A percentile compares a stretch with the other conserved stretches of the same genome.
Evolutionary conservation across 2,888 invertebrate genomes (phyloP).

Genomic region (Diogma glabrata): DNA sequence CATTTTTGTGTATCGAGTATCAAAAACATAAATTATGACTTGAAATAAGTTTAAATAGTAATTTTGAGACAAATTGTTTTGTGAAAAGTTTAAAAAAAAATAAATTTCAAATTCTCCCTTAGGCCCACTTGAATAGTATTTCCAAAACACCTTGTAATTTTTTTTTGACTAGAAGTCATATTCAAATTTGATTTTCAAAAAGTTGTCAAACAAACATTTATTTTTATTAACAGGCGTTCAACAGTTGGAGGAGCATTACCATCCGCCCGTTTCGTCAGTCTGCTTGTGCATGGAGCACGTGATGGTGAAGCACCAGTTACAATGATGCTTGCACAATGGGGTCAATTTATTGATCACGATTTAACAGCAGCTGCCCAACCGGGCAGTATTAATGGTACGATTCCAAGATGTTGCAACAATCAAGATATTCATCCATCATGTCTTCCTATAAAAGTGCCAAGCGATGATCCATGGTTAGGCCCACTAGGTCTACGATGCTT

Average conservation of each 20-base stretch:
- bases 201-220: too few species aligned
- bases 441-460: conserved; percentile 63
- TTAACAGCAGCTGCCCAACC: conserved; percentile 68
- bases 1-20: too few species aligned
- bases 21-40: too few species aligned
- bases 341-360: conserved; percentile 84
- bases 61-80: too few species aligned
- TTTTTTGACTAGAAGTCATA: background rate
- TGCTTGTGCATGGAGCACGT: conserved; percentile 50
- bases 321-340: conserved; percentile 82
- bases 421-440: conserved; percentile 69
- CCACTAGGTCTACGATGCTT: conserved; percentile 61
- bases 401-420: conserved; percentile 59
- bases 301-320: conserved; percentile 57
- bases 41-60: too few species aligned
- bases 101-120: too few species aligned
- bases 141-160: too few species aligned
- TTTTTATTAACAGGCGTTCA: conserved; percentile 33
- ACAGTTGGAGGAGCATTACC: conserved; percentile 52
- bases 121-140: too few species aligned
- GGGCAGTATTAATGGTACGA: conserved; percentile 57
- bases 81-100: too few species aligned
- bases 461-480: conserved; percentile 60
- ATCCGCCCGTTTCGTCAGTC: conserved; percentile 64
- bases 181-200: too few species aligned